Evolutionary conservation across 92 coral and sea anemone species (phyloP), one percentile per base, ranked within the genome.

Genomic region (Porites lobata): DNA sequence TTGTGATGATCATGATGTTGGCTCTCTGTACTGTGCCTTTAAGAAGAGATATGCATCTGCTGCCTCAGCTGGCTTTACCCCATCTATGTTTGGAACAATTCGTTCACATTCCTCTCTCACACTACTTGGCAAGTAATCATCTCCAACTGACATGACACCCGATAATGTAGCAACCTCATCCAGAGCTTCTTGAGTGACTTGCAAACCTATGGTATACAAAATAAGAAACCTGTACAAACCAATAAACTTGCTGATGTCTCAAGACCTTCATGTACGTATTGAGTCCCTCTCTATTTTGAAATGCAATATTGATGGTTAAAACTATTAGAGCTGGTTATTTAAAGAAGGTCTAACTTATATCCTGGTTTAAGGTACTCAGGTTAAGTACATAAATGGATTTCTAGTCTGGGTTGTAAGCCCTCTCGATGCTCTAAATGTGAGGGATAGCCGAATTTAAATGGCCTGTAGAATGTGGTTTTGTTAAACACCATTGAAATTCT

Each of bases 91-190:
- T 51, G 94, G 94, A 52, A 92, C 65, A 19, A 92, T 67, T 78
- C 81, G 76, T 80, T 88, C 92, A 85, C 94, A 92, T 73, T 85
- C 81, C 52, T 85, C 86, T 68, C 89, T 83, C 58, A 91, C 86
- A 58, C 78, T 67, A 21, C 74, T 82, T 76, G 90, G 85, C 59
- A 92, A 68, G 86, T 65, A 89, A 61, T 81, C 89, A 77, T 86
- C 91, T 9, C 86, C 79, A 47, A 50, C 91, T 43, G 72, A 51
- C 89, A 70, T 81, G 73, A 92, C 95, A 56, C 85, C 93, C 2
- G 95, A 89, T 9, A 92, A 26, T 69, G 75, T 73, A 50, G 91
- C 83, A 63, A 89, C 93, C 65, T 92, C 93, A 86, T 89, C 95
- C 59, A 92, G 75, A 19, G 89, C 89, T 83, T 89, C 91, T 57